A percentile compares a stretch with the other conserved stretches of the same genome.
phyloP scores from a whole-genome alignment of 2,888 invertebrate species.

The Hirtodrosophila duncani region DNA sequence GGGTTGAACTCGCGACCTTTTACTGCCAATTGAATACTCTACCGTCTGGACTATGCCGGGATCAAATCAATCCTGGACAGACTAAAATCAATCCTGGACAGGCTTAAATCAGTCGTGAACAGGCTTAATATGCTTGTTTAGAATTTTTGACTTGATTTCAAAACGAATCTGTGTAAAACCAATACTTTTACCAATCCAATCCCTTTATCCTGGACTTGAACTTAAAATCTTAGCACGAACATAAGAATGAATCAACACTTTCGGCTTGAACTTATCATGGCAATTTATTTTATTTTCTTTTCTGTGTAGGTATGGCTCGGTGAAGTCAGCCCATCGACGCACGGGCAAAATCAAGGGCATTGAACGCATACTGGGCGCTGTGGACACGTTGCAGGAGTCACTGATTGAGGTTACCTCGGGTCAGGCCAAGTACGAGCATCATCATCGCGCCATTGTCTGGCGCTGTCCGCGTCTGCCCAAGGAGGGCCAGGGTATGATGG shows the following conservation, averaged over 20 bases:
- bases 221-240: too few species aligned
- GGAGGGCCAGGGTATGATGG: constrained; percentile 94
- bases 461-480: constrained; percentile 97
- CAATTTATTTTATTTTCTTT: neutral
- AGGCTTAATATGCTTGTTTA: too few species aligned
- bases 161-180: neutral
- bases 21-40: too few species aligned
- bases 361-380: constrained; percentile 93
- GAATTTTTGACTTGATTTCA: too few species aligned
- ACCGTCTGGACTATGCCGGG: too few species aligned
- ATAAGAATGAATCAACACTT: too few species aligned
- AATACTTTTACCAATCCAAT: neutral
- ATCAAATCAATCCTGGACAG: too few species aligned
- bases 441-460: constrained; percentile 98
- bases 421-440: constrained; percentile 99
- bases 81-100: too few species aligned
- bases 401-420: constrained; percentile 97
- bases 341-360: constrained; percentile 96
- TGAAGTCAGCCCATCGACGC: constrained; percentile 92
- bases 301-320: constrained; percentile 89
- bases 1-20: too few species aligned
- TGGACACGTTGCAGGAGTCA: constrained; percentile 93
- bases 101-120: too few species aligned
- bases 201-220: constrained; percentile 18
- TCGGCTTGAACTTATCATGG: too few species aligned